Evolutionary conservation across 2,113 vertebrate genomes (phyloP), one percentile per base, ranked within the genome.

Genomic region (Rostratula benghalensis): DNA sequence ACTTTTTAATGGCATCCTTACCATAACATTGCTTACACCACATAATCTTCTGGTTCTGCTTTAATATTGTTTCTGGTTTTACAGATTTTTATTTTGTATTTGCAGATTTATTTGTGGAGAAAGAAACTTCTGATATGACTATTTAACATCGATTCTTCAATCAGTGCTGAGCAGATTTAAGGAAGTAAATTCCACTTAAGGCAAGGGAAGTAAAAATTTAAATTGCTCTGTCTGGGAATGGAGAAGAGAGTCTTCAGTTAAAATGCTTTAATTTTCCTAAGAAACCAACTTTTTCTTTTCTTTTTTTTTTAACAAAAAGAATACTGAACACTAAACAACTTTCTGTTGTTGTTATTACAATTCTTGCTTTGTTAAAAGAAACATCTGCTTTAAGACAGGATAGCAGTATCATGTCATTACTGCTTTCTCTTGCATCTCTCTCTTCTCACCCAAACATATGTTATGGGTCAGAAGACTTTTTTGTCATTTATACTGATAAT

Each of bases 331-430:
- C 63, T 71, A 81, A 95, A 89, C 69, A 77, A 15, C 3, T 76
- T 77, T 46, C 73, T 84, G 14, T 37, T 87, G 19, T 46, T 82
- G 43, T 59, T 80, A 43, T 77, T 93, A 69, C 50, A 83, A 69
- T 89, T 84, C n/a, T 45, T 78, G 41, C 83, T 94, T 93, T 75
- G 84, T 90, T 94, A 90, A 90, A 97, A 92, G 79, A 96, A 95
- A 94, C 45, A 97, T 91, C 60, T 97, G 57, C 70, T 94, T 82
- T 82, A 90, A 95, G 60, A 89, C 87, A 78, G 41, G 91, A 61
- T 71, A 92, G 18, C 43, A 56, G 17, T 48, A 86, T 76, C 56
- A 35, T 83, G 70, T 96, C 80, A 88, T 92, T 95, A 64, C 48
- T 95, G 31, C 63, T 93, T 92, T 85, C 56, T 83, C 27, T 85